These are phyloP conservation scores for Oncorhynchus gorbuscha DNA, from an alignment of 2,113 vertebrate genomes.

Conservation along the genomic window DNA sequence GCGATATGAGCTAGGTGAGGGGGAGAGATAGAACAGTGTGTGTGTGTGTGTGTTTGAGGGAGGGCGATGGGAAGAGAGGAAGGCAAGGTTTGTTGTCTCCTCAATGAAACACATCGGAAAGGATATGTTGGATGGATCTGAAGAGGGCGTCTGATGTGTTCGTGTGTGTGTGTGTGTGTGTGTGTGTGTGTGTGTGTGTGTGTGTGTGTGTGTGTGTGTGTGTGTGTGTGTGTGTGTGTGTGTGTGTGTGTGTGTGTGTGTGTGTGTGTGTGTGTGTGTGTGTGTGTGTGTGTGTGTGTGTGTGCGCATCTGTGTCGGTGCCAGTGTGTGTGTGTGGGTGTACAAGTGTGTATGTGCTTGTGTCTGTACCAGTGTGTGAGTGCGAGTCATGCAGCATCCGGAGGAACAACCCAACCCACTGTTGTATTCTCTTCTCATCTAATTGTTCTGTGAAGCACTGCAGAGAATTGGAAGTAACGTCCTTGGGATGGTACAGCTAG, in stretches of 20 bases:
- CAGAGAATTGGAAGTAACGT: conserved; percentile 57
- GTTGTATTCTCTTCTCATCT: conserved; percentile 61
- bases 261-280: neutral
- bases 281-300: neutral
- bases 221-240: neutral
- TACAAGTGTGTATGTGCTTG: neutral
- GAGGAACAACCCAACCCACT: conserved; percentile 50
- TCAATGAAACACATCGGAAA: conserved; percentile 12
- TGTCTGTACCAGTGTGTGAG: neutral
- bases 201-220: neutral
- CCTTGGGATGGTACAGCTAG: conserved; percentile 71
- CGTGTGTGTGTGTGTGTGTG: neutral
- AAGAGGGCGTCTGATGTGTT: neutral
- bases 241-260: neutral
- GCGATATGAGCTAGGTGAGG: conserved; percentile 15
- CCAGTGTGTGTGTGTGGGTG: neutral
- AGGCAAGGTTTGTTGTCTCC: neutral
- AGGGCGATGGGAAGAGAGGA: neutral
- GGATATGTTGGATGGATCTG: neutral
- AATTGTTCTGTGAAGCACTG: conserved; percentile 66
- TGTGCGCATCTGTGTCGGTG: neutral
- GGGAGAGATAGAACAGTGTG: conserved; percentile 4
- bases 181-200: neutral
- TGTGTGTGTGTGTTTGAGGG: neutral
- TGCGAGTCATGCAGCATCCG: conserved; percentile 21